Conservation (phyloP, 2,888 invertebrate genomes). For the Cosmia trapezina region DNA sequence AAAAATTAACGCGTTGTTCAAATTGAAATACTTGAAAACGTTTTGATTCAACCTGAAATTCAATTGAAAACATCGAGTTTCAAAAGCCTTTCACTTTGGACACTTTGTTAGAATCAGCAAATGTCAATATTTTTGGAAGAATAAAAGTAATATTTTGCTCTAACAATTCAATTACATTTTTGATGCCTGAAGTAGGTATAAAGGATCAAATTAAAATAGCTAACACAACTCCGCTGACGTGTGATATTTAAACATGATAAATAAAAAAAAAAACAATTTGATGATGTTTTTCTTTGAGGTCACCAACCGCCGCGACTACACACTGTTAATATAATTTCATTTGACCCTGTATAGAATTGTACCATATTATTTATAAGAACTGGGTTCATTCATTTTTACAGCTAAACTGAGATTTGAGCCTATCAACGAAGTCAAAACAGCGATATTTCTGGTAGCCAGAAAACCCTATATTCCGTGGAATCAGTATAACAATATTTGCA, state of each 20-base stretch:
- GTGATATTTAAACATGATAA: too few relatives aligned
- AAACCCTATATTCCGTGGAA: slow-evolving; percentile 22
- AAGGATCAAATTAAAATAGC: too few relatives aligned
- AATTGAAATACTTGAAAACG: slow-evolving; percentile 22
- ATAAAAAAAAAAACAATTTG: too few relatives aligned
- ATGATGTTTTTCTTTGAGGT: too few relatives aligned
- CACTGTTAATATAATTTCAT: too few relatives aligned
- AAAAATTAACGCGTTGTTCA: slow-evolving; percentile 7
- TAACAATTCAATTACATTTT: background rate
- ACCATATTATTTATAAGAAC: background rate
- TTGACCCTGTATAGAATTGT: too few relatives aligned
- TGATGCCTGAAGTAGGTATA: background rate
- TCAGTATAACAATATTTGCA: slow-evolving; percentile 24
- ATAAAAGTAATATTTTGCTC: slow-evolving; percentile 3
- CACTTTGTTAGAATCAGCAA: slow-evolving; percentile 16
- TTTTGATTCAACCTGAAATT: slow-evolving; percentile 29
- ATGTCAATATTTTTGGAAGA: slow-evolving; percentile 11
- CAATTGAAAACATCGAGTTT: slow-evolving; percentile 19
- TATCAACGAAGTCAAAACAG: background rate
- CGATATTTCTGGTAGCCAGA: slow-evolving; percentile 3
- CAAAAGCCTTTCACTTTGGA: slow-evolving; percentile 8
- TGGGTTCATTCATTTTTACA: background rate
- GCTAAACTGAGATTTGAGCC: background rate
- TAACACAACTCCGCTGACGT: too few relatives aligned
- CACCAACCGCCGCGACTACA: too few relatives aligned